Evolutionary conservation across 2,797 vertebrate genomes (phyloP).

Genomic region (Sparidentex hasta): DNA sequence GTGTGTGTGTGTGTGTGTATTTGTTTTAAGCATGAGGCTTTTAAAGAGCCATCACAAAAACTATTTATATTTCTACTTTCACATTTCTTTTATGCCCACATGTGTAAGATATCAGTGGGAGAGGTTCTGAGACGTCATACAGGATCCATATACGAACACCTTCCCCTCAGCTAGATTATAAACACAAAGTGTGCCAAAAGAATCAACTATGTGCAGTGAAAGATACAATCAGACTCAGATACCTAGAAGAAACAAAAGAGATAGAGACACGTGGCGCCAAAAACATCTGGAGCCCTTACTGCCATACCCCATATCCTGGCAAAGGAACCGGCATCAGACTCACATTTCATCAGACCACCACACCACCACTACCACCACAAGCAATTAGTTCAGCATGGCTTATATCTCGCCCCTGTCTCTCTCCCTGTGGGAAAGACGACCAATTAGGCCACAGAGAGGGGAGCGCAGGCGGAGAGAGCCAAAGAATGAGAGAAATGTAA

Average conservation of each 20-base stretch:
- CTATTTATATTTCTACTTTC: constrained; percentile 50
- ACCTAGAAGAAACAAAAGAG: constrained; percentile 13
- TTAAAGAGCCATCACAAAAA: constrained; percentile 67
- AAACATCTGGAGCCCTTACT: constrained; percentile 61
- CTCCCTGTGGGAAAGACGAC: constrained; percentile 71
- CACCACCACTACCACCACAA: constrained; percentile 56
- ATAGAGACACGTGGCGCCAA: constrained; percentile 13
- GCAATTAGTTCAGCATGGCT: constrained; percentile 77
- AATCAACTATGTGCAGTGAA: constrained; percentile 5
- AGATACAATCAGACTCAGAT: neutral
- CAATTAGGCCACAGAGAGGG: constrained; percentile 64
- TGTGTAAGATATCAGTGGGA: constrained; percentile 66
- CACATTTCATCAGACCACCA: constrained; percentile 71
- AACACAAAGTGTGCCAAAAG: neutral
- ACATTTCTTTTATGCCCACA: constrained; percentile 63
- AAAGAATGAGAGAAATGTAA: constrained; percentile 85
- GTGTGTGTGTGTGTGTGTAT: constrained; percentile 52
- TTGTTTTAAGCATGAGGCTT: constrained; percentile 58
- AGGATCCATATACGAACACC: constrained; percentile 6
- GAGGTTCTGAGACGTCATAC: constrained; percentile 20
- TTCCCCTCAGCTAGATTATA: neutral
- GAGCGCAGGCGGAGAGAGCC: constrained; percentile 62
- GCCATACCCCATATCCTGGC: constrained; percentile 31
- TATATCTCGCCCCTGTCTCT: constrained; percentile 63
- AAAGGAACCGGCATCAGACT: constrained; percentile 51